phyloP scores from a whole-genome alignment of 92 coral and sea anemone genomes.

The Actinostola sp. region DNA sequence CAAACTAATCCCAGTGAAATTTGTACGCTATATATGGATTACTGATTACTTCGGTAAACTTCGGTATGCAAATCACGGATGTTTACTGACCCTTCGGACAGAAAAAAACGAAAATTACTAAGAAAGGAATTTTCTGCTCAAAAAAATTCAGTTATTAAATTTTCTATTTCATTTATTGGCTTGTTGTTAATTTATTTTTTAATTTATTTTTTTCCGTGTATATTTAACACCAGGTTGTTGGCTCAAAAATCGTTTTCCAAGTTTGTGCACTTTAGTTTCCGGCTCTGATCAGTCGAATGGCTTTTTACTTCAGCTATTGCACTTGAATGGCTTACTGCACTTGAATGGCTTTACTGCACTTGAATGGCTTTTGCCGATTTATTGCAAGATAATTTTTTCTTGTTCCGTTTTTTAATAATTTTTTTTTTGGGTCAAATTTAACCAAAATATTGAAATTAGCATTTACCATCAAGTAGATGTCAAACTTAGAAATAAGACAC shows the following conservation, averaged over 20 bases:
- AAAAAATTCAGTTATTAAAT: too few relatives aligned
- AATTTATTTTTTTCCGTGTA: neutral
- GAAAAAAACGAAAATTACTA: too few relatives aligned
- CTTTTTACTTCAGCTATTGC: too few relatives aligned
- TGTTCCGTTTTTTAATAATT: neutral
- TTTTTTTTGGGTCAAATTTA: too few relatives aligned
- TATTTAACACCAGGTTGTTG: neutral
- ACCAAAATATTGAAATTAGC: neutral
- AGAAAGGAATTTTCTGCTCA: too few relatives aligned
- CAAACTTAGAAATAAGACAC: too few relatives aligned
- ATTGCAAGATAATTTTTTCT: too few relatives aligned
- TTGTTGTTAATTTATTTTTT: neutral
- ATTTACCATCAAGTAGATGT: neutral
- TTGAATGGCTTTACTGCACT: constrained; percentile 22
- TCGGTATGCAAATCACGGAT: neutral
- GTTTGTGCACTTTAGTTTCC: neutral
- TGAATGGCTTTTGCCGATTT: constrained; percentile 11
- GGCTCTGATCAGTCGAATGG: too few relatives aligned
- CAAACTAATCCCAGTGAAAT: constrained; percentile 1
- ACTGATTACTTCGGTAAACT: constrained; percentile 6
- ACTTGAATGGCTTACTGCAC: constrained; percentile 14
- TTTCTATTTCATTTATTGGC: neutral
- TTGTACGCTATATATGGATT: neutral
- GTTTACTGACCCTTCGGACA: too few relatives aligned
- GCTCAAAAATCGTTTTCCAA: neutral